Evolutionary conservation across 2,888 invertebrate genomes (phyloP), one percentile per base, ranked within the genome.

Genomic region (Vanessa cardui): DNA sequence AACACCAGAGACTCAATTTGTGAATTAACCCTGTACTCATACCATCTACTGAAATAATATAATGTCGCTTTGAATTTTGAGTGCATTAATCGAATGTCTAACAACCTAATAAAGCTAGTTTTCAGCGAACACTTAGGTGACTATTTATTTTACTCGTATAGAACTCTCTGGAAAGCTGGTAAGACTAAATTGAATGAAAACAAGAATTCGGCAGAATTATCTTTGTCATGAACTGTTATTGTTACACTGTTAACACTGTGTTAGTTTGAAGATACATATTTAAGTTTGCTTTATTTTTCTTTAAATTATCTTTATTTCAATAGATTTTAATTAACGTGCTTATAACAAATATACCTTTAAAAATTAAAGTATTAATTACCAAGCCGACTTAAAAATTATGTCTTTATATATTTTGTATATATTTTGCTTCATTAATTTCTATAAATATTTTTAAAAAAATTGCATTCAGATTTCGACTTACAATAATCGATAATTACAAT

Each of bases 111-210:
- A 39, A 39, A 39, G 12, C 12, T 39, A 16, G 31, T 52, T 52
- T 31, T 52, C 52, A 5, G 31, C 26, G 26, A 52, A 18, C 9
- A 49, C 18, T 49, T 9, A 1, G 49, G 6, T 18, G n/a, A 20
- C 49, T 49, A 18, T 18, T 49, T 49, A 18, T 49, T 49, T 8
- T 20, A 20, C 16, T 39, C 12, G 1, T 39, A 12, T 39, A 12
- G 39, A 12, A 39, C 15, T 6, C 6, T 12, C 26, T 52, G 6
- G 2, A 52, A 26, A 16, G 26, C 26, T 7, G 16, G 12, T 15
- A 21, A 12, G 16, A 58, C 6, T 26, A 49, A 64, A 59, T 58
- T 52, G 50, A 59, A 59, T 64, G 31, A 59, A 59, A 59, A 59
- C 64, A 58, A 26, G 47, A 49, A 44, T 50, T 59, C 54, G 4